Conservation (phyloP, 2,888 invertebrate genomes). For the Temnothorax rugatulus region DNA sequence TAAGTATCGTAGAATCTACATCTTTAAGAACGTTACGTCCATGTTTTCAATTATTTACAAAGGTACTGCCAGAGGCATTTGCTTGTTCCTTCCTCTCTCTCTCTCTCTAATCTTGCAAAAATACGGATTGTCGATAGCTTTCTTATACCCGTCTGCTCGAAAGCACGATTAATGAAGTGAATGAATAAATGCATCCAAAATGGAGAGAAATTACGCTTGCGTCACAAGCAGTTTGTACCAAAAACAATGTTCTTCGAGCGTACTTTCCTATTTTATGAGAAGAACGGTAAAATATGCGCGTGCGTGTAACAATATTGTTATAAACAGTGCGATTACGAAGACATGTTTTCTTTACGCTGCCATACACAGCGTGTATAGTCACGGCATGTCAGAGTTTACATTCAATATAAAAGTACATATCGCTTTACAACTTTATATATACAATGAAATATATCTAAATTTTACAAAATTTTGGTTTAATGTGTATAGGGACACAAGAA, state of each 20-base stretch:
- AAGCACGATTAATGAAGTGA: conserved; percentile 42
- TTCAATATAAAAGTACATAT: conserved; percentile 35
- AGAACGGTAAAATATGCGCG: conserved; percentile 2
- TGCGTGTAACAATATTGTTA: conserved; percentile 30
- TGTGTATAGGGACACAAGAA: neutral
- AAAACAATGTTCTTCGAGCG: conserved; percentile 9
- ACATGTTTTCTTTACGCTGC: conserved; percentile 21
- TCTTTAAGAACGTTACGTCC: conserved; percentile 64
- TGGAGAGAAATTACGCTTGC: conserved; percentile 1
- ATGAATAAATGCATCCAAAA: conserved; percentile 17
- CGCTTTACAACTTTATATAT: conserved; percentile 43
- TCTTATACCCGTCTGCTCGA: conserved; percentile 63
- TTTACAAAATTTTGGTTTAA: conserved; percentile 35
- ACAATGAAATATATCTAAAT: conserved; percentile 31
- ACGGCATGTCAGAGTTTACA: conserved; percentile 17
- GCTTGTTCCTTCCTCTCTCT: conserved; percentile 28
- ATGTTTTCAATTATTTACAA: conserved; percentile 76
- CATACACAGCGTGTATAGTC: neutral
- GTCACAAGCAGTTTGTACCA: neutral
- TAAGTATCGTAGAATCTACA: conserved; percentile 44
- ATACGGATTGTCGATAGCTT: conserved; percentile 80
- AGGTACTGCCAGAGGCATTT: conserved; percentile 51
- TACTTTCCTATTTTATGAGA: conserved; percentile 26
- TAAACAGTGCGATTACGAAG: conserved; percentile 30
- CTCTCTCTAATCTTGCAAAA: conserved; percentile 62